Percentiles rank a stretch among this genome's conserved stretches.
Evolutionary conservation across 2,888 invertebrate genomes (phyloP).

Genomic region (Erebia palarica): DNA sequence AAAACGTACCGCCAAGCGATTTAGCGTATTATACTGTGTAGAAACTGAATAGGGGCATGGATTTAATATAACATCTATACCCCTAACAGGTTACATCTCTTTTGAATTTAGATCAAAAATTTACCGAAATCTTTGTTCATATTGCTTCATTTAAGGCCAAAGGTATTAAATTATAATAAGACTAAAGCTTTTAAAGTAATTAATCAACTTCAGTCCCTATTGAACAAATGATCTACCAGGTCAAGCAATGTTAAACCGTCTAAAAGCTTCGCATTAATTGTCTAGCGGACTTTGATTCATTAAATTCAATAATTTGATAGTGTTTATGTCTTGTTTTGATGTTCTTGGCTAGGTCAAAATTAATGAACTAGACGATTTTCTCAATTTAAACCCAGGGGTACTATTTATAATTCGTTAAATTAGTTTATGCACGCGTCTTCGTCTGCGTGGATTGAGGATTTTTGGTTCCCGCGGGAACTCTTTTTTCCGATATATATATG

Average conservation of each 20-base stretch:
- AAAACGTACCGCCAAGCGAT: too few relatives aligned
- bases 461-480: too few relatives aligned
- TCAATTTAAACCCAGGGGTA: not conserved
- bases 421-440: not conserved
- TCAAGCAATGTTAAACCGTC: constrained; percentile 21
- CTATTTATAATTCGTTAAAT: not conserved
- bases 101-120: not conserved
- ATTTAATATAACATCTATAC: too few relatives aligned
- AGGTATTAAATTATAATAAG: not conserved
- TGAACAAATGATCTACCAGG: constrained; percentile 14
- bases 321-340: constrained; percentile 15
- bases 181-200: constrained; percentile 9
- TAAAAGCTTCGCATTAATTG: constrained; percentile 19
- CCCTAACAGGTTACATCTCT: too few relatives aligned
- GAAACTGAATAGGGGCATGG: too few relatives aligned
- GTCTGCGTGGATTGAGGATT: too few relatives aligned
- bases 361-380: constrained; percentile 11
- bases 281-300: constrained; percentile 20
- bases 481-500: too few relatives aligned
- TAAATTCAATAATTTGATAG: constrained; percentile 18
- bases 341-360: constrained; percentile 6
- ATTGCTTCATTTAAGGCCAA: not conserved
- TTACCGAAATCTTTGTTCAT: not conserved
- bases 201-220: constrained; percentile 6
- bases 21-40: too few relatives aligned